Evolutionary conservation across 2,113 vertebrate genomes (phyloP).

Genomic region (Scalopus aquaticus): DNA sequence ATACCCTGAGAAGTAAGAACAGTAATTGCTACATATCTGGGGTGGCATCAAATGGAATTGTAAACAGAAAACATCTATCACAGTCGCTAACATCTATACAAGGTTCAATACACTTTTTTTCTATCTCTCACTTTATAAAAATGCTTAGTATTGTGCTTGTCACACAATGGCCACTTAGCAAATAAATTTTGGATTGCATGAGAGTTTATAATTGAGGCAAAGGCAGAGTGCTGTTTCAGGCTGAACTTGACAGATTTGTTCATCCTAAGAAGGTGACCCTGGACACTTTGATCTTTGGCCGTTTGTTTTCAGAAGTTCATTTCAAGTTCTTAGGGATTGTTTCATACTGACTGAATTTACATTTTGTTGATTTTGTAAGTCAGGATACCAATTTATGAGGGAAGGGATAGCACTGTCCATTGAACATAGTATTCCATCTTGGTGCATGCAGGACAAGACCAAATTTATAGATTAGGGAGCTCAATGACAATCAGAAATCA

Average conservation of each 20-base stretch:
- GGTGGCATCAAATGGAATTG: not conserved
- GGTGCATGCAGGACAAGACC: not conserved
- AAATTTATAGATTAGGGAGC: not conserved
- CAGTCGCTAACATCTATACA: not conserved
- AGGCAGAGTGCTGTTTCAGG: not conserved
- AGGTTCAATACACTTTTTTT: not conserved
- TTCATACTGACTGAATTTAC: not conserved
- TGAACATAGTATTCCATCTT: not conserved
- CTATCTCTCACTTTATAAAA: not conserved
- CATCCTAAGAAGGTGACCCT: not conserved
- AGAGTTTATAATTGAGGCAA: not conserved
- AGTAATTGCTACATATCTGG: not conserved
- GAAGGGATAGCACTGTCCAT: not conserved
- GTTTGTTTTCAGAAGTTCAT: too few species aligned
- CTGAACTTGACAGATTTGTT: not conserved
- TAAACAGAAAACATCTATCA: not conserved
- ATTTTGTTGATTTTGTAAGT: not conserved
- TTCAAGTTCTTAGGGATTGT: not conserved
- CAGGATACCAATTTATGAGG: not conserved
- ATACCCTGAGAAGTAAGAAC: not conserved
- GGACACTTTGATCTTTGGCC: not conserved
- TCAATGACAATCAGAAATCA: not conserved
- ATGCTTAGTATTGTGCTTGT: not conserved
- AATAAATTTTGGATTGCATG: not conserved
- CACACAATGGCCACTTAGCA: not conserved